phyloP scores from a whole-genome alignment of 2,113 vertebrate genomes.

The Propithecus coquereli region DNA sequence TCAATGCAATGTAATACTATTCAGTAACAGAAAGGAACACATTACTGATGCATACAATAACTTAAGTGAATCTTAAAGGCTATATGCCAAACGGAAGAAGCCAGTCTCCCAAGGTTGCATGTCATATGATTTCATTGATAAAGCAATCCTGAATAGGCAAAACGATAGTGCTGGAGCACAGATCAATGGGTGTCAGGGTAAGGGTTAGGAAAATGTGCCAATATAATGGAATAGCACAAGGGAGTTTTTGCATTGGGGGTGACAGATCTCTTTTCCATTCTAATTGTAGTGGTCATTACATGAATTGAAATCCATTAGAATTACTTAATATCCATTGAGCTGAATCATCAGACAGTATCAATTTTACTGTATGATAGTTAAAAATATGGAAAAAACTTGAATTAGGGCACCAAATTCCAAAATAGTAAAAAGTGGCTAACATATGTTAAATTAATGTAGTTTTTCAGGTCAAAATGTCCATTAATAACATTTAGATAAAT shows the following conservation, averaged over 20 bases:
- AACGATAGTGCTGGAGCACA: background rate
- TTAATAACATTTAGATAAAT: background rate
- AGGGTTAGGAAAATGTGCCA: background rate
- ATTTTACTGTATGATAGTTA: background rate
- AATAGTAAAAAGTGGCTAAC: background rate
- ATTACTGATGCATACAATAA: background rate
- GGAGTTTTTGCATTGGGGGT: background rate
- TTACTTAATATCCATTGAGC: background rate
- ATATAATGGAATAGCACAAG: background rate
- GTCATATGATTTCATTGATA: background rate
- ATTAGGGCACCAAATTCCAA: background rate
- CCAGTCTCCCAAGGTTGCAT: background rate
- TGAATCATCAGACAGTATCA: background rate
- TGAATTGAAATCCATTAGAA: background rate
- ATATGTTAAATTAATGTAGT: background rate
- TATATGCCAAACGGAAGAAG: background rate
- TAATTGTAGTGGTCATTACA: background rate
- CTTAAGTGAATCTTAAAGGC: background rate
- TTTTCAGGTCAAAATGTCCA: background rate
- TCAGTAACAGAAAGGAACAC: background rate
- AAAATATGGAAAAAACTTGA: background rate
- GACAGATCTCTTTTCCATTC: background rate
- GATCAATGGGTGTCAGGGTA: background rate
- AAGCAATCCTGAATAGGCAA: background rate
- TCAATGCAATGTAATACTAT: background rate